Conservation (phyloP, 2,888 invertebrate species). For the Lasioglossum oenotherae region DNA sequence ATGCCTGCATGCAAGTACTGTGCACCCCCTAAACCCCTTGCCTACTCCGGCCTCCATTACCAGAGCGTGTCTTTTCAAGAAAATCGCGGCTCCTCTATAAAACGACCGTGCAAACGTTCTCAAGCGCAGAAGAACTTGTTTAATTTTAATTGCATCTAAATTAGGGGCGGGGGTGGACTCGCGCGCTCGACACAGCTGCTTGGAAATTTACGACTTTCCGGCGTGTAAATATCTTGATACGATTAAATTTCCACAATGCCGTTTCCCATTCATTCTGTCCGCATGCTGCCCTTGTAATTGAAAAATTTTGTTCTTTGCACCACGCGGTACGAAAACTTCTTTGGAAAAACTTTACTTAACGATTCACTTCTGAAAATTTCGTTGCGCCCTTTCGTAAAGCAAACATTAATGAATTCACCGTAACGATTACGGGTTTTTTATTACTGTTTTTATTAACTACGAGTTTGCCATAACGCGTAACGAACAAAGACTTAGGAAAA, state of each 20-base stretch:
- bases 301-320: background rate
- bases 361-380: background rate
- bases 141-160: conserved; percentile 44
- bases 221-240: background rate
- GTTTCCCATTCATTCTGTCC: background rate
- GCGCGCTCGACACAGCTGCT: background rate
- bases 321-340: no score
- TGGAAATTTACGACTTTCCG: background rate
- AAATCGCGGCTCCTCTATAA: conserved; percentile 39
- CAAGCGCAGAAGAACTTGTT: conserved; percentile 31
- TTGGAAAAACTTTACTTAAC: background rate
- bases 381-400: background rate
- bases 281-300: background rate
- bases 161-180: conserved; percentile 11
- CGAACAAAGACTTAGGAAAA: background rate
- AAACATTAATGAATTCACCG: background rate
- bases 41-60: conserved; percentile 45
- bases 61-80: conserved; percentile 46
- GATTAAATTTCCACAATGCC: background rate
- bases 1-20: conserved; percentile 57
- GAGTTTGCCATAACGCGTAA: background rate
- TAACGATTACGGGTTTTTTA: no score
- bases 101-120: conserved; percentile 55
- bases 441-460: no score
- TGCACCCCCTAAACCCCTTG: conserved; percentile 36